Evolutionary conservation across 92 coral and sea anemone species (phyloP).

Genomic region (Heliopora coerulea): DNA sequence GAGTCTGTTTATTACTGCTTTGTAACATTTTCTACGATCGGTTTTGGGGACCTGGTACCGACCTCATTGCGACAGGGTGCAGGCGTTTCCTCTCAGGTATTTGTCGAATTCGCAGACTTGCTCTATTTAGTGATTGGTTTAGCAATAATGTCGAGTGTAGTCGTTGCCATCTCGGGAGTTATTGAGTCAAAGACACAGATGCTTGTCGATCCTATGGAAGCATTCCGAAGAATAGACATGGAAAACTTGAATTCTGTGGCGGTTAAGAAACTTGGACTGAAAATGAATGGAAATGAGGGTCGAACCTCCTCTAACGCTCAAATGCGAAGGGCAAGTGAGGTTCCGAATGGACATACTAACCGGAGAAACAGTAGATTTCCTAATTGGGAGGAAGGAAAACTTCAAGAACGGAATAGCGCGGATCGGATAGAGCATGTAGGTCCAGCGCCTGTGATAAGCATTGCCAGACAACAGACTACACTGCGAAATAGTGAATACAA

Average conservation of each 20-base stretch:
- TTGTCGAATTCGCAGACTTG: constrained; percentile 80
- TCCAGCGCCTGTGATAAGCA: constrained; percentile 33
- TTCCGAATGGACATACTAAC: constrained; percentile 10
- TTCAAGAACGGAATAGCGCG: constrained; percentile 18
- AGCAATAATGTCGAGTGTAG: constrained; percentile 97
- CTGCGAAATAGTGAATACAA: constrained; percentile 2
- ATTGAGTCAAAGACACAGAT: constrained; percentile 93
- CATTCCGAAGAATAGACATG: constrained; percentile 67
- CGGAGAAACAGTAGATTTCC: constrained; percentile 31
- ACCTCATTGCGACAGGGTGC: constrained; percentile 20
- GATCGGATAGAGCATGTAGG: constrained; percentile 41
- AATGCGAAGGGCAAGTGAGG: constrained; percentile 16
- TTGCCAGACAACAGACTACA: constrained; percentile 21
- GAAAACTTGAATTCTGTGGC: constrained; percentile 90
- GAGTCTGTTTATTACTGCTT: constrained; percentile 91
- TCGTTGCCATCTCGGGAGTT: constrained; percentile 94
- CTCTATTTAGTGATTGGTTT: constrained; percentile 92
- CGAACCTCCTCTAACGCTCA: not conserved
- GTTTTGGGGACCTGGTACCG: constrained; percentile 96
- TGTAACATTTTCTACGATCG: constrained; percentile 84
- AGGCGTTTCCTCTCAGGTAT: constrained; percentile 31
- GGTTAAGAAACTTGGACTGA: constrained; percentile 79
- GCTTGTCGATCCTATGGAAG: constrained; percentile 88
- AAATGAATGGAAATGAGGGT: constrained; percentile 47
- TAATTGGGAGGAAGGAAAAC: constrained; percentile 25